phyloP scores from a whole-genome alignment of 1,140 invertebrate genomes.

The Listronotus oregonensis region DNA sequence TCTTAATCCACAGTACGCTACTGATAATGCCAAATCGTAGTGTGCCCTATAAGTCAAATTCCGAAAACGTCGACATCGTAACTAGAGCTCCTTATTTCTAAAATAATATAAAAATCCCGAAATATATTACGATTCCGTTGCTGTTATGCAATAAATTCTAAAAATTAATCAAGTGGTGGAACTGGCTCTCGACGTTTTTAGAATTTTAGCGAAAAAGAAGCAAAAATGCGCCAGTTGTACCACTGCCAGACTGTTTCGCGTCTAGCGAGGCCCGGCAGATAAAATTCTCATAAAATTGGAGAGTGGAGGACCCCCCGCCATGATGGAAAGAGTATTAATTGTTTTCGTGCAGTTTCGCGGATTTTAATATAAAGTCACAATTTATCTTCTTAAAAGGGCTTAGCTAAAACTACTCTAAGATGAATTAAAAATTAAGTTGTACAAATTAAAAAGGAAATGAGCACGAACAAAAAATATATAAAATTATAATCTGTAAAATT shows the following conservation, averaged over 20 bases:
- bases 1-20: no score
- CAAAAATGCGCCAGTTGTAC: conserved; percentile 44
- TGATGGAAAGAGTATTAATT: conserved; percentile 30
- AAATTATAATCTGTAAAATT: no score
- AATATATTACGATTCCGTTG: conserved; percentile 44
- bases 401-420: no score
- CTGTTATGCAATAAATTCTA: conserved; percentile 49
- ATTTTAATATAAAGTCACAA: conserved; percentile 29
- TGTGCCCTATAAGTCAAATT: no score
- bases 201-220: conserved; percentile 46
- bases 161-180: conserved; percentile 50
- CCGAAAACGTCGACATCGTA: background rate
- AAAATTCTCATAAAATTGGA: conserved; percentile 31
- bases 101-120: conserved; percentile 27
- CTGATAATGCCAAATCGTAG: no score
- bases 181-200: conserved; percentile 43
- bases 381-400: conserved; percentile 20
- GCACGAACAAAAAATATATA: no score
- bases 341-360: conserved; percentile 24
- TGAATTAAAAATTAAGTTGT: no score
- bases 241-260: conserved; percentile 40
- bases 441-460: no score
- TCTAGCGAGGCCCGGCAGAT: conserved; percentile 19
- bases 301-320: conserved; percentile 15
- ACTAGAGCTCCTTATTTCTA: conserved; percentile 6